phyloP scores from a whole-genome alignment of 2,113 vertebrate species.

The Ictidomys tridecemlineatus region DNA sequence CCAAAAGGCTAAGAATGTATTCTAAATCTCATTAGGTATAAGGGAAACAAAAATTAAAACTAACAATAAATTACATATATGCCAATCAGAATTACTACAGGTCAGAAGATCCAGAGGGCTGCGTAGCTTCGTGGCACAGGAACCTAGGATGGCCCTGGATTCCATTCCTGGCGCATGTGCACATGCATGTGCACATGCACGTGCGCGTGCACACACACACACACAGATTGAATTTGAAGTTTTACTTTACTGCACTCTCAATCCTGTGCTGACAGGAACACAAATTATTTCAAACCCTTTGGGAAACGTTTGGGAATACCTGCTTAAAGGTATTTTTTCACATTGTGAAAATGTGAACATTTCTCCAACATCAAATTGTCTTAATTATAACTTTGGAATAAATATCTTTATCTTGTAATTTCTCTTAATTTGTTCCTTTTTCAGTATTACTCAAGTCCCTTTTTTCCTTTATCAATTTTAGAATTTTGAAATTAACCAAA shows the following conservation, averaged over 20 bases:
- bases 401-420: not conserved
- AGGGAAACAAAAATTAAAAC: not conserved
- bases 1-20: not conserved
- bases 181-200: fast-evolving
- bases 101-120: not conserved
- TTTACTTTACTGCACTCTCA: not conserved
- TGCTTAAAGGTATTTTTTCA: not conserved
- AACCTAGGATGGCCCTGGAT: no score
- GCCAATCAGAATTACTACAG: not conserved
- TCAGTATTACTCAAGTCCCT: not conserved
- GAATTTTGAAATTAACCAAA: constrained; percentile 4
- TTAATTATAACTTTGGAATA: constrained; percentile 2
- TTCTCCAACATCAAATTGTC: not conserved
- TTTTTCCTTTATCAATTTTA: constrained; percentile 9
- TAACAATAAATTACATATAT: not conserved
- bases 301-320: not conserved
- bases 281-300: not conserved
- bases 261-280: not conserved
- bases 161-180: not conserved
- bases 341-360: no score
- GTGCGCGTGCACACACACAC: no score
- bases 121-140: no score
- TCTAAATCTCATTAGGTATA: not conserved
- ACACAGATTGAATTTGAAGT: not conserved
- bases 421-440: not conserved